Evolutionary conservation across 2,888 invertebrate genomes (phyloP).

Genomic region (Drosophila multiciliata): DNA sequence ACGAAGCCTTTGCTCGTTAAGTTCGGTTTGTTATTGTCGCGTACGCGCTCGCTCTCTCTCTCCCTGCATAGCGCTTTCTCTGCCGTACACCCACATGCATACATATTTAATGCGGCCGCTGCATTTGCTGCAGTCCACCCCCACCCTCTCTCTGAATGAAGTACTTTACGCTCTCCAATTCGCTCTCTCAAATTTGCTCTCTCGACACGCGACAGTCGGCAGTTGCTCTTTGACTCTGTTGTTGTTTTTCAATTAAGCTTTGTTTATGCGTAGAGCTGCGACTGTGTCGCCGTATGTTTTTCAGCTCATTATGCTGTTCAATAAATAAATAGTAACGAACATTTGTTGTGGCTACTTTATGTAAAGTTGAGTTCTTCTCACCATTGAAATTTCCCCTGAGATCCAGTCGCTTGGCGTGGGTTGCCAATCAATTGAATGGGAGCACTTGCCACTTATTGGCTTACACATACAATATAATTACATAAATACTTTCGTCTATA

Average conservation of each 20-base stretch:
- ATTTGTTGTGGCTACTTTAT: slow-evolving; percentile 46
- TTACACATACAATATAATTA: slow-evolving; percentile 8
- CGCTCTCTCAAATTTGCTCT: slow-evolving; percentile 2
- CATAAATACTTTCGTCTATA: background rate
- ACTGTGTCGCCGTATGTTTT: slow-evolving; percentile 37
- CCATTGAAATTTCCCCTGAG: slow-evolving; percentile 39
- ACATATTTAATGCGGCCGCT: slow-evolving; percentile 27
- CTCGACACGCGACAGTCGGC: slow-evolving; percentile 1
- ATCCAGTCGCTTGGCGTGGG: slow-evolving; percentile 12
- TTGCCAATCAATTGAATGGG: slow-evolving; percentile 39
- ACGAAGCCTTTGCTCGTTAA: slow-evolving; percentile 55
- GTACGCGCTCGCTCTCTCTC: slow-evolving; percentile 20
- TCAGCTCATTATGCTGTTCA: slow-evolving; percentile 47
- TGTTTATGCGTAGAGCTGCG: slow-evolving; percentile 63
- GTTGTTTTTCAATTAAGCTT: slow-evolving; percentile 58
- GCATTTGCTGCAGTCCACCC: slow-evolving; percentile 43
- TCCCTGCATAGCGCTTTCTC: slow-evolving; percentile 4
- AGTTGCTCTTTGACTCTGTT: slow-evolving; percentile 27
- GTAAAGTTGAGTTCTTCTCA: slow-evolving; percentile 6
- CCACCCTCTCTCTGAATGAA: slow-evolving; percentile 43
- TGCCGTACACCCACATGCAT: slow-evolving; percentile 11
- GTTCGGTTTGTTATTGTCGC: slow-evolving; percentile 72
- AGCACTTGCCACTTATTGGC: slow-evolving; percentile 47
- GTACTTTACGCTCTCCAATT: slow-evolving; percentile 32
- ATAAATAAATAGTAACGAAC: slow-evolving; percentile 24